Evolutionary conservation across 1,140 invertebrate genomes (phyloP).

Genomic region (Drosophila prosaltans): DNA sequence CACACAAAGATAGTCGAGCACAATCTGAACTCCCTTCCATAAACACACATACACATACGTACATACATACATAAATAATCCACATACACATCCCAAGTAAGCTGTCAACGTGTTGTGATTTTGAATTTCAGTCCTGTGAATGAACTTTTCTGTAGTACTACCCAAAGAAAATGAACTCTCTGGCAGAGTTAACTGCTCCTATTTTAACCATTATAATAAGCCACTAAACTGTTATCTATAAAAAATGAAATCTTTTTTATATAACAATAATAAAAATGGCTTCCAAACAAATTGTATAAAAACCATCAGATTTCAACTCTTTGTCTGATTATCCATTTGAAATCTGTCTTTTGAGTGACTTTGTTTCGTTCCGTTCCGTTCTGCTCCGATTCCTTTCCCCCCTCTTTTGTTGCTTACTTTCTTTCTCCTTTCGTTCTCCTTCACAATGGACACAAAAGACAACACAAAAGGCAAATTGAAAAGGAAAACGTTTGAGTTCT

Average conservation of each 20-base stretch:
- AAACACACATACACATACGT: slow-evolving; percentile 20
- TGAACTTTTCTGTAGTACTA: not conserved
- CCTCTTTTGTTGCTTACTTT: not conserved
- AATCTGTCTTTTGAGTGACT: slow-evolving; percentile 16
- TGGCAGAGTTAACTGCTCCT: no score
- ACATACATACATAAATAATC: slow-evolving; percentile 23
- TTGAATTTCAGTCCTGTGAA: not conserved
- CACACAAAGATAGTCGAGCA: not conserved
- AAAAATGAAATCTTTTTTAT: not conserved
- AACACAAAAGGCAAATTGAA: slow-evolving; percentile 20
- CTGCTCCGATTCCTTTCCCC: not conserved
- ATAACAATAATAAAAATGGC: slow-evolving; percentile 1
- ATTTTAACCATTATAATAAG: not conserved
- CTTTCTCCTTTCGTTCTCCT: not conserved
- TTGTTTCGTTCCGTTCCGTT: not conserved
- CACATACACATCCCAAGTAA: slow-evolving; percentile 20
- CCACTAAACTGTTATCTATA: not conserved
- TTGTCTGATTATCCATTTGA: slow-evolving; percentile 20
- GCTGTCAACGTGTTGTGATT: not conserved
- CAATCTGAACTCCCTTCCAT: not conserved
- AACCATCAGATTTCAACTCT: slow-evolving; percentile 15
- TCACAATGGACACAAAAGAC: slow-evolving; percentile 13
- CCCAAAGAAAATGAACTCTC: no score
- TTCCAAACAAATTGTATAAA: slow-evolving; percentile 16
- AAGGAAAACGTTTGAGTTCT: slow-evolving; percentile 15